Evolutionary conservation across 2,888 invertebrate species (phyloP).

Genomic region (Tryphoninae sp.): DNA sequence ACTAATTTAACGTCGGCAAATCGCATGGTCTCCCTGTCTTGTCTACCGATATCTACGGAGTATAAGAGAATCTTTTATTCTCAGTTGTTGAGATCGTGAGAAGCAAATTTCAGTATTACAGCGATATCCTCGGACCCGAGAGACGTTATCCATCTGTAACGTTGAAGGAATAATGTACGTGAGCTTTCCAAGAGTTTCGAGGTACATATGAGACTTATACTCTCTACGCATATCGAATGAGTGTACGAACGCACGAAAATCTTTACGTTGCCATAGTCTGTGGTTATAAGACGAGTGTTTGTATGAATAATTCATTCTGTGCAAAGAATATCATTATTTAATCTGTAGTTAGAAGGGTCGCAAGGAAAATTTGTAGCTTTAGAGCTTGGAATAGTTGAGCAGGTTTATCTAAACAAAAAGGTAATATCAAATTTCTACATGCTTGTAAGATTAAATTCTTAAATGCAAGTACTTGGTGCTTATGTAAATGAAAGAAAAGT

Average conservation of each 20-base stretch:
- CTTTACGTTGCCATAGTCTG: slow-evolving; percentile 54
- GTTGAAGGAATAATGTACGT: slow-evolving; percentile 51
- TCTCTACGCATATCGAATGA: slow-evolving; percentile 66
- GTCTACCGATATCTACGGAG: not conserved
- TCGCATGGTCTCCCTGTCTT: not conserved
- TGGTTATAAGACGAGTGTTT: slow-evolving; percentile 40
- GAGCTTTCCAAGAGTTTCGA: slow-evolving; percentile 50
- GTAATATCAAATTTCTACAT: not conserved
- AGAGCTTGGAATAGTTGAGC: not conserved
- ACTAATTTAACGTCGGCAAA: not conserved
- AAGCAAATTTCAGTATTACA: slow-evolving; percentile 25
- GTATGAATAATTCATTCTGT: slow-evolving; percentile 70
- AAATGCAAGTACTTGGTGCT: no score
- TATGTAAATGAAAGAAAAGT: no score
- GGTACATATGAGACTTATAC: slow-evolving; percentile 53
- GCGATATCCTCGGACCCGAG: not conserved
- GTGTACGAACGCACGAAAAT: slow-evolving; percentile 64
- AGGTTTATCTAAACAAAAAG: slow-evolving; percentile 17
- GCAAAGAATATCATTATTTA: slow-evolving; percentile 64
- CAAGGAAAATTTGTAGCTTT: slow-evolving; percentile 40
- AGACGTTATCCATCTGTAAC: slow-evolving; percentile 34
- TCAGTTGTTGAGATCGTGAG: slow-evolving; percentile 48
- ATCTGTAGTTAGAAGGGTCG: slow-evolving; percentile 58
- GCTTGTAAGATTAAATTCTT: no score
- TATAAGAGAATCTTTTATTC: slow-evolving; percentile 40